These are phyloP conservation scores for Encarsia formosa DNA, from an alignment of 2,888 invertebrate species.

Conservation along the genomic window DNA sequence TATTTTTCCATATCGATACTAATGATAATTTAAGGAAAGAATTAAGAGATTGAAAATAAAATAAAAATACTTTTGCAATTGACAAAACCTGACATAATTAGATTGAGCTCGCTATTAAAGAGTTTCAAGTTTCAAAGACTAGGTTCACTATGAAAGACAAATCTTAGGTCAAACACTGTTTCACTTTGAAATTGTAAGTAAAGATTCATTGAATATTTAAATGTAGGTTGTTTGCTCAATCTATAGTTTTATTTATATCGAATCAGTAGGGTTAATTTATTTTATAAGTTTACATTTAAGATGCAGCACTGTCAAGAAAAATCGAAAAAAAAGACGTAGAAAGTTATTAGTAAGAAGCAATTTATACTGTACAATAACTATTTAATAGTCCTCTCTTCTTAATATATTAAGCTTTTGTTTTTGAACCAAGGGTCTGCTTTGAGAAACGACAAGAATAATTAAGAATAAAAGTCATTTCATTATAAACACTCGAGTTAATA, in stretches of 20 bases:
- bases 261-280: constrained; percentile 26
- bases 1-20: constrained; percentile 31
- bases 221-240: constrained; percentile 29
- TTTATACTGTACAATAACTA: constrained; percentile 30
- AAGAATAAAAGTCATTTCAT: constrained; percentile 31
- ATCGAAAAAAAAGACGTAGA: constrained; percentile 22
- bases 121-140: constrained; percentile 26
- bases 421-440: constrained; percentile 26
- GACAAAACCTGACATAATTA: constrained; percentile 23
- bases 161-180: constrained; percentile 24
- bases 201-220: not conserved
- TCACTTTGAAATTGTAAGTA: constrained; percentile 17
- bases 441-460: constrained; percentile 27
- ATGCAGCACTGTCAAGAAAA: constrained; percentile 25
- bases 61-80: constrained; percentile 27
- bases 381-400: constrained; percentile 30
- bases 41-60: constrained; percentile 20
- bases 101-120: constrained; percentile 24
- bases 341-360: constrained; percentile 26
- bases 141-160: constrained; percentile 25
- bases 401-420: constrained; percentile 27
- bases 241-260: constrained; percentile 19
- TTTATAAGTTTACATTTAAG: constrained; percentile 28
- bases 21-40: constrained; percentile 25
- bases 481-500: constrained; percentile 23